Evolutionary conservation across 2,113 vertebrate species (phyloP).

Genomic region (Cryptoleucopteryx plumbea): DNA sequence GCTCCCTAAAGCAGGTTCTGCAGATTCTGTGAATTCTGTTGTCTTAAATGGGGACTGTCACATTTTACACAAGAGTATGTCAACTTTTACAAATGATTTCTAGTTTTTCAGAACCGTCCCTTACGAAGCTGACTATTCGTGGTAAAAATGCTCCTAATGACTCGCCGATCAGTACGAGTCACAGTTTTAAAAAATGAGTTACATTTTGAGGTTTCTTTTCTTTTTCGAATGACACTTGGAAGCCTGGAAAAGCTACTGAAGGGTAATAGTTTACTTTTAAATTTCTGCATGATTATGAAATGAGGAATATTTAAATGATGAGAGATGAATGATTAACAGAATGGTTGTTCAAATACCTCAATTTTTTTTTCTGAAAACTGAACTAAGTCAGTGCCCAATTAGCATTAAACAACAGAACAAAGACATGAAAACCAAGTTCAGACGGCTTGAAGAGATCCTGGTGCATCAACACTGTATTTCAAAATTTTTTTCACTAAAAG

Average conservation of each 20-base stretch:
- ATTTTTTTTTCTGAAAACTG: neutral
- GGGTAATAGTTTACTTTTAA: conserved; percentile 25
- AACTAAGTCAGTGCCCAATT: neutral
- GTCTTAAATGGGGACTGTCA: too few relatives aligned
- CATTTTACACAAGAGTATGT: too few relatives aligned
- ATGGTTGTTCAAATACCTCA: neutral
- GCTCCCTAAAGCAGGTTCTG: too few relatives aligned
- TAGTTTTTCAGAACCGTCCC: neutral
- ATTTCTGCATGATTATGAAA: neutral
- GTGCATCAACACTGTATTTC: neutral
- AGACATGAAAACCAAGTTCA: neutral
- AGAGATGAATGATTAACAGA: conserved; percentile 24
- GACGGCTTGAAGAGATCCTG: neutral
- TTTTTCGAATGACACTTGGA: neutral
- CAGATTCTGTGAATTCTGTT: too few relatives aligned
- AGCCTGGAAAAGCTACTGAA: neutral
- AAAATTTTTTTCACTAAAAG: neutral
- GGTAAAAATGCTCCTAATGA: neutral
- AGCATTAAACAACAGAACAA: neutral
- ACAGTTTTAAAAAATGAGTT: neutral
- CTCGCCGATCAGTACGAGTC: neutral
- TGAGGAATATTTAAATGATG: neutral
- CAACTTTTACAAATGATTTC: neutral
- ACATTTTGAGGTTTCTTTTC: neutral
- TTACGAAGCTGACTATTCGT: fast-evolving